Percentiles rank a stretch among this genome's conserved stretches.
phyloP scores from a whole-genome alignment of 2,888 invertebrate species.

The Alloplasta piceator region DNA sequence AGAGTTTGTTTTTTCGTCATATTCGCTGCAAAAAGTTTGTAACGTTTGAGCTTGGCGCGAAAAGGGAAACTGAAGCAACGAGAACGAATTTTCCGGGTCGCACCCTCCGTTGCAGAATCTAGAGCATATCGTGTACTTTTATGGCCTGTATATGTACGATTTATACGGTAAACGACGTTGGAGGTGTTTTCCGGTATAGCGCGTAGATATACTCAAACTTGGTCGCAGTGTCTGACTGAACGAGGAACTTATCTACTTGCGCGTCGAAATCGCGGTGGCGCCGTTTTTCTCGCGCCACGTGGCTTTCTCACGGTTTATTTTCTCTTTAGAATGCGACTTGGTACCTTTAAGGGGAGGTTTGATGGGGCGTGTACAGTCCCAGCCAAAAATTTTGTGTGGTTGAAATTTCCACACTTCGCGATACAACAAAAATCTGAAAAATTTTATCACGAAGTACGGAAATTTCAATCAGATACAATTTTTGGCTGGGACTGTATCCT shows the following conservation, averaged over 20 bases:
- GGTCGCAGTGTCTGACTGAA: constrained; percentile 46
- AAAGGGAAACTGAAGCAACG: constrained; percentile 65
- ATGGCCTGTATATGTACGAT: background rate
- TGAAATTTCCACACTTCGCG: too few species aligned
- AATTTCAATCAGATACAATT: too few species aligned
- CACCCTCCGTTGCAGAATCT: constrained; percentile 8
- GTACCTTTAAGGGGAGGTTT: too few species aligned
- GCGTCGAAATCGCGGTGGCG: constrained; percentile 35
- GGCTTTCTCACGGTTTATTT: constrained; percentile 9
- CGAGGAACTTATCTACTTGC: constrained; percentile 47
- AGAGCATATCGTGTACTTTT: constrained; percentile 12
- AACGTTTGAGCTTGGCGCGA: constrained; percentile 31
- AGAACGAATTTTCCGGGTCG: constrained; percentile 56
- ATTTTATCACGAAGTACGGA: too few species aligned
- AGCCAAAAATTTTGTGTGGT: too few species aligned
- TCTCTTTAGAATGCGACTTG: too few species aligned
- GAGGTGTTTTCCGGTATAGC: constrained; percentile 34
- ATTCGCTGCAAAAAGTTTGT: background rate
- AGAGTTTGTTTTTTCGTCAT: background rate
- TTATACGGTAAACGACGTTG: background rate
- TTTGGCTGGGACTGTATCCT: too few species aligned
- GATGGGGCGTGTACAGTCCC: too few species aligned
- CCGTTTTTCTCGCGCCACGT: constrained; percentile 38
- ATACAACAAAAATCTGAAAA: too few species aligned
- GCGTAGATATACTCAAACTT: constrained; percentile 5